Evolutionary conservation across 2,888 invertebrate genomes (phyloP).

Genomic region (Melanargia galathea): DNA sequence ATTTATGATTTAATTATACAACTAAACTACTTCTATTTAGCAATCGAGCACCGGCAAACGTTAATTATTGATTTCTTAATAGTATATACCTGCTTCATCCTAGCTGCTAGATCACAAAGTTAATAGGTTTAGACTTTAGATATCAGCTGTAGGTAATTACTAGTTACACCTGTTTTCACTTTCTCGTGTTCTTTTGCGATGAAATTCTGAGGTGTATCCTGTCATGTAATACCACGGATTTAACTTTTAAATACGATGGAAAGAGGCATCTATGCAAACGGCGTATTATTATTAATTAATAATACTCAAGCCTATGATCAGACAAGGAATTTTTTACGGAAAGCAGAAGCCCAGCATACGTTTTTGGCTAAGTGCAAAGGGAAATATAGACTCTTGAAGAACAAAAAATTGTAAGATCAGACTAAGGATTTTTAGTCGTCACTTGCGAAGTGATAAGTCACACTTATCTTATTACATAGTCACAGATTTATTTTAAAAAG

Average conservation of each 20-base stretch:
- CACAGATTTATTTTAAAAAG: too few species aligned
- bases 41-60: background rate
- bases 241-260: background rate
- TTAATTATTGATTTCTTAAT: constrained; percentile 5
- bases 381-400: too few species aligned
- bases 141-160: background rate
- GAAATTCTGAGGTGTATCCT: background rate
- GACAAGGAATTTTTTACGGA: too few species aligned
- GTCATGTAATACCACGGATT: background rate
- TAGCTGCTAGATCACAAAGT: background rate
- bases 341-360: too few species aligned
- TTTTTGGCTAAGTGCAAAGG: too few species aligned
- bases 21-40: background rate
- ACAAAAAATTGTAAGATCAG: background rate
- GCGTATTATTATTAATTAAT: too few species aligned
- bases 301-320: too few species aligned
- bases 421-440: background rate
- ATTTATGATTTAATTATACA: too few species aligned
- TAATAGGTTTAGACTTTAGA: constrained; percentile 10
- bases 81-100: background rate
- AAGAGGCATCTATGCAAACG: too few species aligned
- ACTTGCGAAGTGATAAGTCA: too few species aligned
- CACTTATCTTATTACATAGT: too few species aligned
- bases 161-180: constrained; percentile 8
- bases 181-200: constrained; percentile 1